A percentile compares a stretch with the other conserved stretches of the same genome.
These are phyloP conservation scores for Monodelphis domestica DNA, from an alignment of 2,797 vertebrate species.

Conservation along the genomic window DNA sequence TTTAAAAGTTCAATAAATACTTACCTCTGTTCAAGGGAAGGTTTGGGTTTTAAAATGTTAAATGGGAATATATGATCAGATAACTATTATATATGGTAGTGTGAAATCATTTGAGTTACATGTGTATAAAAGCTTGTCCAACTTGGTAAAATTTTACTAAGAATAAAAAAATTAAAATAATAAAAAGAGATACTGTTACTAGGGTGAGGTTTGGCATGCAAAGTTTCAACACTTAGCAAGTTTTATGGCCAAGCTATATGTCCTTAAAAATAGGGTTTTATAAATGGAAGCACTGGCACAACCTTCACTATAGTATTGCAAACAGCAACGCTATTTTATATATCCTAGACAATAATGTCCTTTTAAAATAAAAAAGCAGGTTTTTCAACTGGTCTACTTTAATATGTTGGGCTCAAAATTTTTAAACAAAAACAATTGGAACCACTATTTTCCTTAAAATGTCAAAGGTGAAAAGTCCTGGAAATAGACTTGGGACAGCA, in stretches of 20 bases:
- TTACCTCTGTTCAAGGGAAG: conserved; percentile 79
- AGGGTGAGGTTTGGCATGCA: conserved; percentile 82
- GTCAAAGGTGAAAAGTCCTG: conserved; percentile 70
- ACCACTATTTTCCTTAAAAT: conserved; percentile 77
- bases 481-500: conserved; percentile 75
- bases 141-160: conserved; percentile 72
- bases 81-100: conserved; percentile 67
- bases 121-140: conserved; percentile 70
- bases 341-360: conserved; percentile 70
- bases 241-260: conserved; percentile 87
- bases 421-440: conserved; percentile 77
- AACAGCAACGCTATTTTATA: conserved; percentile 86
- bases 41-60: conserved; percentile 66
- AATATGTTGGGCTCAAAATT: conserved; percentile 76
- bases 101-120: conserved; percentile 70
- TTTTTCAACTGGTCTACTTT: conserved; percentile 65
- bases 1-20: conserved; percentile 71
- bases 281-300: conserved; percentile 89
- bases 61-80: conserved; percentile 59
- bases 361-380: conserved; percentile 77
- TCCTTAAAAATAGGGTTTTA: conserved; percentile 86
- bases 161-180: conserved; percentile 78
- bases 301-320: conserved; percentile 91
- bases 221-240: conserved; percentile 86
- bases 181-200: conserved; percentile 78